Conservation (phyloP, 2,797 vertebrate genomes). For the Spinibarbus caldwelli region DNA sequence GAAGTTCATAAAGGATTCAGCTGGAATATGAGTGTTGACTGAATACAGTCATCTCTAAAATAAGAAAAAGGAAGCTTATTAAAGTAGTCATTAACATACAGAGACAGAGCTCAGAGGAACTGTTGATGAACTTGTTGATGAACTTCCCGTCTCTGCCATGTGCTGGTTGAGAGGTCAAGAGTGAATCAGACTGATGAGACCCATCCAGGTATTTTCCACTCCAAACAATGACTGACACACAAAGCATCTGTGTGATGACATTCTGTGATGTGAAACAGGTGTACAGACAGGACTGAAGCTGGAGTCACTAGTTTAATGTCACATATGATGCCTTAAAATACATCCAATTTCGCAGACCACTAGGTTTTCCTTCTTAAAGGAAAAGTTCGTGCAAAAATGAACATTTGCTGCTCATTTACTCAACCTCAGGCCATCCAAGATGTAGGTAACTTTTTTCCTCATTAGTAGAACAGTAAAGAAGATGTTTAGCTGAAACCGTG, state of each 20-base stretch:
- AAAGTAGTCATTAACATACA: not conserved
- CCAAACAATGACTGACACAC: slow-evolving; percentile 17
- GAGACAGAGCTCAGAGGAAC: not conserved
- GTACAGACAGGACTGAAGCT: not conserved
- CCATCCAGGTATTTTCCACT: slow-evolving; percentile 4
- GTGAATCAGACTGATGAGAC: slow-evolving; percentile 3
- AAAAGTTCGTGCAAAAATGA: not conserved
- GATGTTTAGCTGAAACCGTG: not conserved
- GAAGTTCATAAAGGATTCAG: slow-evolving; percentile 8
- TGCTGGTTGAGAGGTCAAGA: slow-evolving; percentile 2
- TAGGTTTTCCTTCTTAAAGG: no score
- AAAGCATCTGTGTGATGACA: not conserved
- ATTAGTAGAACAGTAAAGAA: not conserved
- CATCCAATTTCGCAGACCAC: not conserved
- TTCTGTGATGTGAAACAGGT: not conserved
- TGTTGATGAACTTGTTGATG: not conserved
- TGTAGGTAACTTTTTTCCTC: not conserved
- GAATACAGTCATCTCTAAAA: not conserved
- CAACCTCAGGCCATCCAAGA: not conserved
- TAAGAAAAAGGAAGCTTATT: not conserved
- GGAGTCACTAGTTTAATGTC: not conserved
- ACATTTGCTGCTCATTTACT: not conserved
- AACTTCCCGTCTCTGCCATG: not conserved
- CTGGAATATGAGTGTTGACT: slow-evolving; percentile 2
- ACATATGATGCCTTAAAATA: not conserved